Conservation (phyloP, 2,888 invertebrate genomes). For the Ceraclea dissimilis region DNA sequence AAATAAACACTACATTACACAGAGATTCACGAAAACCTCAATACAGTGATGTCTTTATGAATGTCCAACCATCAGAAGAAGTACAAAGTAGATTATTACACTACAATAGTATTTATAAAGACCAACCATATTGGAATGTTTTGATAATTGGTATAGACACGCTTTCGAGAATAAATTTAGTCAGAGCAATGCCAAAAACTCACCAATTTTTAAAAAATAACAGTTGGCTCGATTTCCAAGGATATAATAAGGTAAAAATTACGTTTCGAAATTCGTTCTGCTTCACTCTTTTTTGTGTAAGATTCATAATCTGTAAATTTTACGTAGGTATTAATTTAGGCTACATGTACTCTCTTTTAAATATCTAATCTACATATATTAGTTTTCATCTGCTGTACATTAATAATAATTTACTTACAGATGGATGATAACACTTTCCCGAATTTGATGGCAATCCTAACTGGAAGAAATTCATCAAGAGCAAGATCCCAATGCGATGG, state of each 20-base stretch:
- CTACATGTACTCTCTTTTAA: no score
- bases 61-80: conserved; percentile 44
- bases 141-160: conserved; percentile 80
- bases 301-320: no score
- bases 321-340: no score
- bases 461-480: conserved; percentile 52
- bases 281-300: no score
- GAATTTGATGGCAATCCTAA: conserved; percentile 75
- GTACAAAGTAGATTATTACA: conserved; percentile 40
- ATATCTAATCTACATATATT: no score
- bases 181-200: conserved; percentile 68
- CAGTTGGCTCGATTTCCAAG: conserved; percentile 64
- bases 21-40: conserved; percentile 28
- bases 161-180: conserved; percentile 71
- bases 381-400: no score
- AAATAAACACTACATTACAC: conserved; percentile 13
- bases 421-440: conserved; percentile 87
- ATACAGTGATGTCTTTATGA: conserved; percentile 40
- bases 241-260: conserved; percentile 57
- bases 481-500: conserved; percentile 46
- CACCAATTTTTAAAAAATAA: conserved; percentile 56
- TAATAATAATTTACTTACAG: conserved; percentile 33
- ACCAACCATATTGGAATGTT: conserved; percentile 44
- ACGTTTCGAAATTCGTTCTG: background rate
- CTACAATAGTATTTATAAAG: conserved; percentile 25